Base-by-base conservation (phyloP, 1,140 invertebrate species). In the Drosophila athabasca region DNA sequence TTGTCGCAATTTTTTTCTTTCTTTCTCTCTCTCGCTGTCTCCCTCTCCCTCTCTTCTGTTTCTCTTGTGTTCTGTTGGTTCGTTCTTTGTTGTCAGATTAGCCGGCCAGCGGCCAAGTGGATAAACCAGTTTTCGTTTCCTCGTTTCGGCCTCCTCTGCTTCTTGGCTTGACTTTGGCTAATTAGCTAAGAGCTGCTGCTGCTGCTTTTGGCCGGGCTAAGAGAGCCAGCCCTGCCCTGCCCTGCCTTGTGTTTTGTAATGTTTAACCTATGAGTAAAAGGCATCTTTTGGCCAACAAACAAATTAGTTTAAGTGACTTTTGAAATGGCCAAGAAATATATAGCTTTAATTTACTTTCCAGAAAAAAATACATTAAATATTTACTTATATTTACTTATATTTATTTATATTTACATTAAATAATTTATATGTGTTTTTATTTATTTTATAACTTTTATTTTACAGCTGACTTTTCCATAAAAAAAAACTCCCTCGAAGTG, bases 41-140 rank as follows among this genome's bases (percentile, higher is more conserved):
- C 29, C 6, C 35, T 39, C 31, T 29, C 31, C 31, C 8, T 3
- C 15, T 35, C 43, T 51, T 69, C 17, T 17, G 17, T 19, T 26
- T 35, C 44, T 55, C 43, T 68, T 31, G 22, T 43, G 43, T 19
- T 35, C 35, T 26, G 50, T 65, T 68, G 24, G 17, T 59, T 68
- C 31, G 17, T 59, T 65, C 54, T 69, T 69, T 69, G 67, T 69
- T 69, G 67, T 69, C 67, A 69, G 67, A 69, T 69, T 69, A 69
- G 67, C 64, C 67, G 67, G 67, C 67, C 67, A 58, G 69, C 52
- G 67, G 67, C 67, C 67, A 69, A 69, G 67, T 69, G 67, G 67
- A 69, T 69, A 69, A 69, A 69, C 67, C 67, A 69, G 67, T 69
- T 69, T 69, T 69, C 64, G 51, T 24, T 50, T 57, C 45, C 31